Conservation (phyloP, 2,113 vertebrate genomes). For the Gymnorhina tibicen region DNA sequence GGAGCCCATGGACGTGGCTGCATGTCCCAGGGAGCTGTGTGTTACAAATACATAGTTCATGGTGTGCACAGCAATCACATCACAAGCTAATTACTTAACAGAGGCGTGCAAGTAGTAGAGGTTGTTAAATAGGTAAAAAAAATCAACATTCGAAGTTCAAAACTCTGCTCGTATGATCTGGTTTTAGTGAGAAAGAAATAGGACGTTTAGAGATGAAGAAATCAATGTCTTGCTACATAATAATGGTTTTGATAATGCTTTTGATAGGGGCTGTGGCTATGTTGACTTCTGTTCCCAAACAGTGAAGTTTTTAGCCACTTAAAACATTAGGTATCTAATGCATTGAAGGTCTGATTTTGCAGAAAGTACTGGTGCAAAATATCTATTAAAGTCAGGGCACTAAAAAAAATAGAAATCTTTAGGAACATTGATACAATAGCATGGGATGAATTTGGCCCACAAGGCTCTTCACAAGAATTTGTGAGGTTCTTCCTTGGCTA, state of each 20-base stretch:
- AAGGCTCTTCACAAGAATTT: background rate
- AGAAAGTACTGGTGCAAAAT: background rate
- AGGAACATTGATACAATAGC: background rate
- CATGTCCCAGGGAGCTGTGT: background rate
- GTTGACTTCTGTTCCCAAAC: background rate
- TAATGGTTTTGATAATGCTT: background rate
- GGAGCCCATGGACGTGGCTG: background rate
- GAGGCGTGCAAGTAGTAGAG: background rate
- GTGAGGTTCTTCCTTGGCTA: background rate
- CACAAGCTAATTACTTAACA: background rate
- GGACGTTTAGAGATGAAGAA: background rate
- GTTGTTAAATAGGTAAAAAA: background rate
- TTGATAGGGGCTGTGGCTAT: background rate
- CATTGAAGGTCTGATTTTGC: background rate
- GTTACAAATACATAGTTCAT: background rate
- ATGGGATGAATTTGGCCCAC: background rate
- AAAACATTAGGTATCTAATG: background rate
- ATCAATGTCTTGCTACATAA: background rate
- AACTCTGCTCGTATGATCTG: background rate
- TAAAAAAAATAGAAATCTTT: background rate
- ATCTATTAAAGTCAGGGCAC: background rate
- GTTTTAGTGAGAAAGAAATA: background rate
- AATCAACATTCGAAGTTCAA: background rate
- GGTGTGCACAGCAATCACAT: background rate
- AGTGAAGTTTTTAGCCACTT: background rate